Evolutionary conservation across 2,888 invertebrate species (phyloP).

Genomic region (Drosophila robusta): DNA sequence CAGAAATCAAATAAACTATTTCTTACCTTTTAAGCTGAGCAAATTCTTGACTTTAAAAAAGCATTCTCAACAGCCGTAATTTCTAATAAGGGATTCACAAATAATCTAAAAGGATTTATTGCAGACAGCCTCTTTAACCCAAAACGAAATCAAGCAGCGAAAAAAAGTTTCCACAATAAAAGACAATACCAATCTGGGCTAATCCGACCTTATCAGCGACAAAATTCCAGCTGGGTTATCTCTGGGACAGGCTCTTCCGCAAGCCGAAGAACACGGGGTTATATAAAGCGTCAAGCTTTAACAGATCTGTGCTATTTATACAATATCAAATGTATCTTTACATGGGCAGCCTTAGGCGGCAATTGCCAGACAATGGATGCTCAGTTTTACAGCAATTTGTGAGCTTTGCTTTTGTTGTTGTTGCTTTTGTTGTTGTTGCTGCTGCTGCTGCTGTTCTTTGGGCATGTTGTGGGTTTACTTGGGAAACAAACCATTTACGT

Average conservation of each 20-base stretch:
- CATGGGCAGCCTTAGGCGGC: conserved; percentile 9
- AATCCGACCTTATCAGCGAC: no score
- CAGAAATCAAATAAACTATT: no score
- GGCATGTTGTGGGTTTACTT: conserved; percentile 63
- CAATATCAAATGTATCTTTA: conserved; percentile 9
- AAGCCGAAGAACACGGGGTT: conserved; percentile 12
- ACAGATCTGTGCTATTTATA: conserved; percentile 9
- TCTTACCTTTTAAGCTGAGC: no score
- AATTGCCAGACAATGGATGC: conserved; percentile 45
- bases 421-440: conserved; percentile 14
- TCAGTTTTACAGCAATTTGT: conserved; percentile 49
- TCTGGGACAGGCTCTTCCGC: not conserved
- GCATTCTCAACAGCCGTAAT: no score
- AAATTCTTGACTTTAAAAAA: no score
- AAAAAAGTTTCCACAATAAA: no score
- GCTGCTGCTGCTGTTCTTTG: conserved; percentile 49
- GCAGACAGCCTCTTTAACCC: no score
- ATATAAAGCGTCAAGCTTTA: conserved; percentile 27
- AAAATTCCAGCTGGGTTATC: conserved; percentile 10
- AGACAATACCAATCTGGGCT: no score
- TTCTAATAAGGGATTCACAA: no score
- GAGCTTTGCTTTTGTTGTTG: conserved; percentile 50
- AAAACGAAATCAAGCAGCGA: no score
- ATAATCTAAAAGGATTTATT: no score
- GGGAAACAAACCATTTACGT: conserved; percentile 72